Evolutionary conservation across 2,888 invertebrate genomes (phyloP).

Genomic region (Eupithecia pulchellata): DNA sequence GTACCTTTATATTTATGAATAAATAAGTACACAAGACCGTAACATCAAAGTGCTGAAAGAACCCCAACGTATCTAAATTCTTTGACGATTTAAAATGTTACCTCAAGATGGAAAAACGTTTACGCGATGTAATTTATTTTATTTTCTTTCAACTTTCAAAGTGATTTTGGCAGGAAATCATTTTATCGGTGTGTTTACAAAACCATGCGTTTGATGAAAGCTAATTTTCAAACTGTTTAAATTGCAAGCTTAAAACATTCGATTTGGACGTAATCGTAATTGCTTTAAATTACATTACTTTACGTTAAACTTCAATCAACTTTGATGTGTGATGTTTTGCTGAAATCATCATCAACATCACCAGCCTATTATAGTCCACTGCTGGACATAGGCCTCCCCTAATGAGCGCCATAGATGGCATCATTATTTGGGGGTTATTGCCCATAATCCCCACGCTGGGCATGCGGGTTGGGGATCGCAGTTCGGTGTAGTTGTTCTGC

Average conservation of each 20-base stretch:
- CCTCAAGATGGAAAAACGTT: constrained; percentile 45
- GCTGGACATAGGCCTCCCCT: too few relatives aligned
- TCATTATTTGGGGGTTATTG: too few relatives aligned
- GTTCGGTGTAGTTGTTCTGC: too few relatives aligned
- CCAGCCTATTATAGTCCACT: too few relatives aligned
- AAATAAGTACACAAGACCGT: constrained; percentile 25
- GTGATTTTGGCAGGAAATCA: constrained; percentile 42
- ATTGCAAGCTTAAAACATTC: not conserved
- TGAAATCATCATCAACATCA: too few relatives aligned
- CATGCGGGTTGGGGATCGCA: too few relatives aligned
- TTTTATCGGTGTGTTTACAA: constrained; percentile 38
- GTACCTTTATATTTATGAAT: constrained; percentile 4
- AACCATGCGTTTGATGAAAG: constrained; percentile 25
- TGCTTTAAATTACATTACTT: not conserved
- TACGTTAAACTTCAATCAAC: too few relatives aligned
- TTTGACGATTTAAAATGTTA: constrained; percentile 47
- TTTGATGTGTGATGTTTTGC: too few relatives aligned
- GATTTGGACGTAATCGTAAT: not conserved
- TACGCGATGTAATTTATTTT: constrained; percentile 49
- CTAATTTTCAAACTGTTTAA: constrained; percentile 15
- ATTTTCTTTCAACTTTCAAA: constrained; percentile 46
- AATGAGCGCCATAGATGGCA: too few relatives aligned
- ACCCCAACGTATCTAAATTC: constrained; percentile 46
- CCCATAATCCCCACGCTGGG: too few relatives aligned
- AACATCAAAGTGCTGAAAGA: constrained; percentile 43